Conservation (phyloP, 1,140 invertebrate species). For the Habropoda laboriosa region DNA sequence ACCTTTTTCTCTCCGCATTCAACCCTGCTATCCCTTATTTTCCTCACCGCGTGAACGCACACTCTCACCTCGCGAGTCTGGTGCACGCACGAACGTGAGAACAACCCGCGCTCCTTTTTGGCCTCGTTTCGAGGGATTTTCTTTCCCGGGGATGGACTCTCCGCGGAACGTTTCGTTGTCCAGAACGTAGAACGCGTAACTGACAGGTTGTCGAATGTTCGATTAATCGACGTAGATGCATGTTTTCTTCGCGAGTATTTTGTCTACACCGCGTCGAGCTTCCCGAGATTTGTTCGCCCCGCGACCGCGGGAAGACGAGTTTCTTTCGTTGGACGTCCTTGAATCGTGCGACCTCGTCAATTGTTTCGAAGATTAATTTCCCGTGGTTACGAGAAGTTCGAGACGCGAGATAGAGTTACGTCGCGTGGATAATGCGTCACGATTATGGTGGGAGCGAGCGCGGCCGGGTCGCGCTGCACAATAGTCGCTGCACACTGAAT, state of each 20-base stretch:
- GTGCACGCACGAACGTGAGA: no score
- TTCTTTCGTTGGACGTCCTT: neutral
- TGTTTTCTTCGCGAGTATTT: neutral
- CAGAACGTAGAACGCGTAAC: neutral
- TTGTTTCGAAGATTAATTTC: no score
- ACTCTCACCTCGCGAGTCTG: neutral
- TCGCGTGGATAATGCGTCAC: constrained; percentile 23
- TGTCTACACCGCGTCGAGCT: neutral
- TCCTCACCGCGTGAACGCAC: no score
- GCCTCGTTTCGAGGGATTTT: no score
- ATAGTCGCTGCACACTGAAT: constrained; percentile 5
- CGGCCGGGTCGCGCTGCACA: neutral
- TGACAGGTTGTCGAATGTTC: neutral
- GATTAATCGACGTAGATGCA: neutral
- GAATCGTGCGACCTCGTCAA: neutral
- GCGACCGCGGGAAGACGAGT: neutral
- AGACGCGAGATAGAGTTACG: no score
- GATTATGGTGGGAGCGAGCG: constrained; percentile 7
- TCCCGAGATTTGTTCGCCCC: neutral
- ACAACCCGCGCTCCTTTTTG: no score
- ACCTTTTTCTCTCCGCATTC: no score
- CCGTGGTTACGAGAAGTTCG: no score
- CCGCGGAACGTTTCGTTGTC: constrained; percentile 4
- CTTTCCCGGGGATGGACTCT: neutral
- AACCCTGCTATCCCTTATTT: no score